Percentiles rank a stretch among this genome's conserved stretches.
Conservation (phyloP, 2,797 vertebrate species). For the Clarias fuscus region DNA sequence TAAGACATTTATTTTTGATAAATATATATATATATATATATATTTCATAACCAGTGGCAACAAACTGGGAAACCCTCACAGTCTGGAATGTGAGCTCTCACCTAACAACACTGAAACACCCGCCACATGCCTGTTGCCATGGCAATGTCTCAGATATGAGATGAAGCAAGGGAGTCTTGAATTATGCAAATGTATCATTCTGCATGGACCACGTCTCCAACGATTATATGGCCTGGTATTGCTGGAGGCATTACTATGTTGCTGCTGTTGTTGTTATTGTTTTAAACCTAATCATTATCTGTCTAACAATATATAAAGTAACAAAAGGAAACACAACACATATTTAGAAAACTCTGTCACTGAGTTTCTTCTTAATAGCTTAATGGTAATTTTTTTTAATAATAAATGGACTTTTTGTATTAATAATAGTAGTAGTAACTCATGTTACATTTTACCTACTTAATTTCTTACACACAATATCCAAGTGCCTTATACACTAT, state of each 20-base stretch:
- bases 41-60: conserved; percentile 24
- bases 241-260: conserved; percentile 18
- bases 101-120: conserved; percentile 64
- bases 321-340: background rate
- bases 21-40: too few relatives aligned
- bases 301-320: background rate
- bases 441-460: background rate
- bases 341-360: background rate
- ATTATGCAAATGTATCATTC: conserved; percentile 56
- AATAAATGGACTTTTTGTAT: background rate
- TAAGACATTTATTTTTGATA: background rate
- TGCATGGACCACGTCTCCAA: conserved; percentile 36
- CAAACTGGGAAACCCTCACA: conserved; percentile 61
- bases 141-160: conserved; percentile 68
- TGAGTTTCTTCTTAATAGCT: background rate
- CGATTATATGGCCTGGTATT: conserved; percentile 25
- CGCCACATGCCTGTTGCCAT: conserved; percentile 69
- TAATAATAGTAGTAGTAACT: background rate
- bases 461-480: background rate
- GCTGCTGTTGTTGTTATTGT: background rate
- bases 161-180: conserved; percentile 54
- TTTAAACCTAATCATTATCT: conserved; percentile 4
- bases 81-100: conserved; percentile 52
- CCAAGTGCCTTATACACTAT: background rate
- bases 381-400: background rate